These are phyloP conservation scores for Catotricha subobsoleta DNA, from an alignment of 2,888 invertebrate species.

Conservation along the genomic window DNA sequence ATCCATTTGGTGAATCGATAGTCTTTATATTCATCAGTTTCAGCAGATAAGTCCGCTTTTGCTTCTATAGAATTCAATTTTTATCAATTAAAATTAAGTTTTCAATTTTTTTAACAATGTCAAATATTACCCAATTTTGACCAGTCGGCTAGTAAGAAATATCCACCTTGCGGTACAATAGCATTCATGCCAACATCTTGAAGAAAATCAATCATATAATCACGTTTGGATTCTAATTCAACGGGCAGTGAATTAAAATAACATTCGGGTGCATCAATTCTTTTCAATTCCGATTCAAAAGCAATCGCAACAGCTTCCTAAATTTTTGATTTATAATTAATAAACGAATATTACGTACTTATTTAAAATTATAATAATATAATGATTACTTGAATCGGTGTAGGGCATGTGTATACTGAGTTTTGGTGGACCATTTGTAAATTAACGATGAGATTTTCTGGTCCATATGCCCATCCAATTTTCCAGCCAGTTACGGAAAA, in stretches of 20 bases:
- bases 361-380: background rate
- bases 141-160: conserved; percentile 94
- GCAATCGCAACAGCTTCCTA: conserved; percentile 83
- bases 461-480: conserved; percentile 92
- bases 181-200: conserved; percentile 71
- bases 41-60: conserved; percentile 49
- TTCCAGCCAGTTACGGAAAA: conserved; percentile 99
- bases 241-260: conserved; percentile 61
- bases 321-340: too few species aligned
- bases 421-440: conserved; percentile 87
- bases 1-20: conserved; percentile 93
- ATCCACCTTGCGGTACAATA: conserved; percentile 89
- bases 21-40: conserved; percentile 59
- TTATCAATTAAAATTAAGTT: background rate
- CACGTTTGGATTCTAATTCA: conserved; percentile 60
- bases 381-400: conserved; percentile 53
- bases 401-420: conserved; percentile 80
- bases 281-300: conserved; percentile 66
- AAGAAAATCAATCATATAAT: conserved; percentile 58
- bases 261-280: conserved; percentile 54
- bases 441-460: conserved; percentile 58
- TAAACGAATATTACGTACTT: too few species aligned
- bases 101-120: background rate
- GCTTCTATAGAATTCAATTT: conserved; percentile 29
- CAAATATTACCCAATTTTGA: conserved; percentile 41